These are phyloP conservation scores for Gobionotothen gibberifrons DNA, from an alignment of 2,797 vertebrate genomes.

Conservation along the genomic window DNA sequence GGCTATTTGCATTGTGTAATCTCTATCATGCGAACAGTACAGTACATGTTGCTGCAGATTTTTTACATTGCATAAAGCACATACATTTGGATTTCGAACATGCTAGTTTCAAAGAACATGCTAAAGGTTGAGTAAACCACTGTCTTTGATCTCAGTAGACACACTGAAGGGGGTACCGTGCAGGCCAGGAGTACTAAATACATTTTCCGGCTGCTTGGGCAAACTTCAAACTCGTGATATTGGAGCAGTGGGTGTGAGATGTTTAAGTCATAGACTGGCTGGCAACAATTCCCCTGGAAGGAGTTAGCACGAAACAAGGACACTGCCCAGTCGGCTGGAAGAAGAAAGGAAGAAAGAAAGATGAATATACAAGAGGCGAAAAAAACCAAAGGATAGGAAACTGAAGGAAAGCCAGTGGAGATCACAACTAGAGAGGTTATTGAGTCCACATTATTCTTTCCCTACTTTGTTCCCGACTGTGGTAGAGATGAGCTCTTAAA, in stretches of 20 bases:
- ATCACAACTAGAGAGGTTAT: conserved; percentile 32
- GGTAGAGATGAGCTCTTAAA: conserved; percentile 29
- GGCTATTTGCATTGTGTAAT: conserved; percentile 14
- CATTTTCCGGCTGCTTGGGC: conserved; percentile 40
- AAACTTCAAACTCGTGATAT: conserved; percentile 49
- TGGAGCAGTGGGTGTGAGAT: conserved; percentile 18
- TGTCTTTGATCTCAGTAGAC: background rate
- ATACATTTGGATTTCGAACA: background rate
- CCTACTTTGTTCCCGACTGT: conserved; percentile 40
- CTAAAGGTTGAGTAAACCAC: too few relatives aligned
- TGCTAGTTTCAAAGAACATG: background rate
- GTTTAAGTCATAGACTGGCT: conserved; percentile 32
- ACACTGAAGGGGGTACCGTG: background rate
- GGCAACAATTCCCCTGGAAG: conserved; percentile 26
- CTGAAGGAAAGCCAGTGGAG: background rate
- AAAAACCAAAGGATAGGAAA: conserved; percentile 6
- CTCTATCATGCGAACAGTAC: conserved; percentile 11
- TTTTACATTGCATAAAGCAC: background rate
- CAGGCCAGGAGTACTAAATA: conserved; percentile 2
- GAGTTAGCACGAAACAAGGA: conserved; percentile 25
- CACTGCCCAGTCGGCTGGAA: conserved; percentile 37
- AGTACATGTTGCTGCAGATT: background rate
- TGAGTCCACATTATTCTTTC: conserved; percentile 33
- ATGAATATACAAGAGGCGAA: background rate
- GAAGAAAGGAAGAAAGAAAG: conserved; percentile 10